Evolutionary conservation across 1,140 invertebrate species (phyloP).

Genomic region (Calephelis virginiensis): DNA sequence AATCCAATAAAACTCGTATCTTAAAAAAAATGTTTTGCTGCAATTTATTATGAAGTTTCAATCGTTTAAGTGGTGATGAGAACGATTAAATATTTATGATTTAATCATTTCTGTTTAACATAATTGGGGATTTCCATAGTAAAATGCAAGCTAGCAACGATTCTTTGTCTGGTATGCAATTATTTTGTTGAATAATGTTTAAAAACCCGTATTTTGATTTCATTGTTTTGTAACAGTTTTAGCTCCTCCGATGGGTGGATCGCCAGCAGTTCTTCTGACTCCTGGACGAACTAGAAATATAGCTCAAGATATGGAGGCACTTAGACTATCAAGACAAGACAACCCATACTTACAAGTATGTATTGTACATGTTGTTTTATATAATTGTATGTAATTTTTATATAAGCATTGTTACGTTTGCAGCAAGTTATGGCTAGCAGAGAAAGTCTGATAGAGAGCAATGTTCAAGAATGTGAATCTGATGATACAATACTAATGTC

Average conservation of each 20-base stretch:
- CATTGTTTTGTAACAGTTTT: slow-evolving; percentile 42
- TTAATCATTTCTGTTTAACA: not conserved
- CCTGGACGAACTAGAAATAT: slow-evolving; percentile 87
- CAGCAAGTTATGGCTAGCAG: slow-evolving; percentile 87
- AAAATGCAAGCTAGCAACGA: slow-evolving; percentile 53
- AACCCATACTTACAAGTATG: slow-evolving; percentile 88
- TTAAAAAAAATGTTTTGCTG: not conserved
- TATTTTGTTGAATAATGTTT: not conserved
- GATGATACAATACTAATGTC: slow-evolving; percentile 88
- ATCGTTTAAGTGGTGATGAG: slow-evolving; percentile 21
- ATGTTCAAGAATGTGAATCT: slow-evolving; percentile 84
- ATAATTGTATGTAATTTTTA: slow-evolving; percentile 23
- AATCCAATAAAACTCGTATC: not conserved
- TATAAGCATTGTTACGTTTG: slow-evolving; percentile 38
- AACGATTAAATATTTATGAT: slow-evolving; percentile 13
- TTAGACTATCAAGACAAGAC: slow-evolving; percentile 88
- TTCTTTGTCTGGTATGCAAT: slow-evolving; percentile 8
- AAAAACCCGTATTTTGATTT: slow-evolving; percentile 20
- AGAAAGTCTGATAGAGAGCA: slow-evolving; percentile 85
- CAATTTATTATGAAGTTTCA: slow-evolving; percentile 21
- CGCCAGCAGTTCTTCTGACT: slow-evolving; percentile 83
- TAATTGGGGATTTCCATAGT: not conserved
- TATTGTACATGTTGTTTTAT: slow-evolving; percentile 15
- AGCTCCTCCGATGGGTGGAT: slow-evolving; percentile 49
- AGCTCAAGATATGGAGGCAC: slow-evolving; percentile 90